A percentile compares a stretch with the other conserved stretches of the same genome.
Conservation (phyloP, 2,888 invertebrate species). For the Matsumyia berberina region DNA sequence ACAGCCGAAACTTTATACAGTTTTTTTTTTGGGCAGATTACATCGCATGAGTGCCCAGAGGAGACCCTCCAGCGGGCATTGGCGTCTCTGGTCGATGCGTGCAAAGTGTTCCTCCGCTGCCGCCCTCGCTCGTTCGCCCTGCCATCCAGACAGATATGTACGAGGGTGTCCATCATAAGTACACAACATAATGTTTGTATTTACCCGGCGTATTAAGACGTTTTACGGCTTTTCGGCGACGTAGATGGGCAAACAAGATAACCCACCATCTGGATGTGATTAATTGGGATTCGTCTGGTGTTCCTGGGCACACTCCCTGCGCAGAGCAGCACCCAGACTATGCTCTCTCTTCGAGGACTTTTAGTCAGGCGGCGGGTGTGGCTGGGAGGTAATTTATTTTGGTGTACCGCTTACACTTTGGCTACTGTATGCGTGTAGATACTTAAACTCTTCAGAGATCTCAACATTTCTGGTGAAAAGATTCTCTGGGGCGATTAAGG, state of each 20-base stretch:
- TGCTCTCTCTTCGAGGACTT: background rate
- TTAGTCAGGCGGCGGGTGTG: background rate
- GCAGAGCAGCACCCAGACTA: background rate
- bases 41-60: constrained; percentile 56
- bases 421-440: constrained; percentile 67
- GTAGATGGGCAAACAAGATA: constrained; percentile 76
- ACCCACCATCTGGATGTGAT: constrained; percentile 76
- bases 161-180: constrained; percentile 66
- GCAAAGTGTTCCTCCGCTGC: constrained; percentile 17
- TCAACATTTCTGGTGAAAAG: constrained; percentile 28
- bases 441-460: constrained; percentile 60
- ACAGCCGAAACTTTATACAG: constrained; percentile 60
- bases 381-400: constrained; percentile 64
- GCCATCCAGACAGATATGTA: constrained; percentile 13
- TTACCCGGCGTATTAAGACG: constrained; percentile 74
- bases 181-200: constrained; percentile 74
- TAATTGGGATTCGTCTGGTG: constrained; percentile 66
- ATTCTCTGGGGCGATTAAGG: constrained; percentile 56
- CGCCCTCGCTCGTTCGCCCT: background rate
- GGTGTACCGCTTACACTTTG: constrained; percentile 72
- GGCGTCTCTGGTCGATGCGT: constrained; percentile 56
- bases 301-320: constrained; percentile 41
- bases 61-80: constrained; percentile 64
- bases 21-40: constrained; percentile 59
- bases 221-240: constrained; percentile 75